phyloP scores from a whole-genome alignment of 2,797 vertebrate genomes.

The Stomatorhinus walkeri region DNA sequence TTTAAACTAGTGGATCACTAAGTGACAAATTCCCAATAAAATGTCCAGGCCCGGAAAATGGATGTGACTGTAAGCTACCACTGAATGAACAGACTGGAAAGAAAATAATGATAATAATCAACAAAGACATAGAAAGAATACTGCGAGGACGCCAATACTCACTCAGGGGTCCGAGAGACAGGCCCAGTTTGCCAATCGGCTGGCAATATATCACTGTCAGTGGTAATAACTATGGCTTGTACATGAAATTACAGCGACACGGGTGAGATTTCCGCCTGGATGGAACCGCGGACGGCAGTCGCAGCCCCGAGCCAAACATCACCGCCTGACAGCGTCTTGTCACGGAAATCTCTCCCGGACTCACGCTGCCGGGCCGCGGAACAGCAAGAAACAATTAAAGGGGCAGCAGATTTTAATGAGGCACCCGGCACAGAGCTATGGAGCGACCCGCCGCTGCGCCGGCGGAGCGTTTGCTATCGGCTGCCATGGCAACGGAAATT shows the following conservation, averaged over 20 bases:
- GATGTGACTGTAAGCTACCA: background rate
- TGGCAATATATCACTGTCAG: background rate
- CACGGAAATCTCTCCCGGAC: background rate
- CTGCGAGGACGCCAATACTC: background rate
- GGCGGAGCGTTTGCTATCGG: background rate
- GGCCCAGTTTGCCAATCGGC: background rate
- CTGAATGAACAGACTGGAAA: background rate
- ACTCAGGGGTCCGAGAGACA: background rate
- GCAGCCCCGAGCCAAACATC: background rate
- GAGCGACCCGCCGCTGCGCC: background rate
- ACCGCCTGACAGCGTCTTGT: background rate
- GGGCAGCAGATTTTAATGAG: slow-evolving; percentile 17
- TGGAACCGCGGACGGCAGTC: background rate
- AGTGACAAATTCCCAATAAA: background rate
- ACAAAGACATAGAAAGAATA: background rate
- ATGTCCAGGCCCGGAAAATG: background rate
- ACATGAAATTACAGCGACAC: background rate
- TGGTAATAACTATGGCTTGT: background rate
- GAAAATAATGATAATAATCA: background rate
- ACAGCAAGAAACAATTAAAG: slow-evolving; percentile 12
- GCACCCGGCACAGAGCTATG: background rate
- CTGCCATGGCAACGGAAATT: slow-evolving; percentile 15
- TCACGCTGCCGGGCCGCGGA: background rate
- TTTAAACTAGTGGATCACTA: background rate
- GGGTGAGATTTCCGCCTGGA: background rate